Conservation (phyloP, 2,888 invertebrate genomes). For the Eupeodes latifasciatus region DNA sequence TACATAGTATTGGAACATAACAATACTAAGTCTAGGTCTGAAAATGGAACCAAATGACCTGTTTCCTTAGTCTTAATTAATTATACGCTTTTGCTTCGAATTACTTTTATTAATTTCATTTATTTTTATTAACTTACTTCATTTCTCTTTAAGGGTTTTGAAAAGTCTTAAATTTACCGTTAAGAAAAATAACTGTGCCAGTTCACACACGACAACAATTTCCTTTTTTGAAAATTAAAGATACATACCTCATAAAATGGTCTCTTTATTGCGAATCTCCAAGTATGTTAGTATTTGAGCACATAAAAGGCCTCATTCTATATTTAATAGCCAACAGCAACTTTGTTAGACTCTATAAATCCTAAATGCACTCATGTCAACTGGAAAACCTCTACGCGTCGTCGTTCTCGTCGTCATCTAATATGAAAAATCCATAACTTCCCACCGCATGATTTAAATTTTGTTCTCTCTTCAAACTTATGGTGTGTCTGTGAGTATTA, state of each 20-base stretch:
- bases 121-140: background rate
- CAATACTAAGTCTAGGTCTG: too few relatives aligned
- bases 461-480: background rate
- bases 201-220: constrained; percentile 29
- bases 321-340: constrained; percentile 28
- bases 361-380: constrained; percentile 34
- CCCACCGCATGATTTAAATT: constrained; percentile 29
- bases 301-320: constrained; percentile 33
- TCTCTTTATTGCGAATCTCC: constrained; percentile 1
- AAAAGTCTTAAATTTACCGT: background rate
- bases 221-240: background rate
- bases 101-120: background rate
- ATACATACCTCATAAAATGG: constrained; percentile 7
- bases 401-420: too few relatives aligned
- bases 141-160: background rate
- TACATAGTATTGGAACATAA: too few relatives aligned
- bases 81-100: background rate
- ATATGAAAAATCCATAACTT: constrained; percentile 28
- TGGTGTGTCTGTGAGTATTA: constrained; percentile 14
- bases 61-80: too few relatives aligned
- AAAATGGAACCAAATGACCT: too few relatives aligned
- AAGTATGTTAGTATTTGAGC: background rate
- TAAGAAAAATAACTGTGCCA: constrained; percentile 28
- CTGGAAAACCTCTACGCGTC: constrained; percentile 17
- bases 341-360: constrained; percentile 43